These are phyloP conservation scores for Columba guinea DNA, from an alignment of 2,797 vertebrate genomes.

Conservation along the genomic window DNA sequence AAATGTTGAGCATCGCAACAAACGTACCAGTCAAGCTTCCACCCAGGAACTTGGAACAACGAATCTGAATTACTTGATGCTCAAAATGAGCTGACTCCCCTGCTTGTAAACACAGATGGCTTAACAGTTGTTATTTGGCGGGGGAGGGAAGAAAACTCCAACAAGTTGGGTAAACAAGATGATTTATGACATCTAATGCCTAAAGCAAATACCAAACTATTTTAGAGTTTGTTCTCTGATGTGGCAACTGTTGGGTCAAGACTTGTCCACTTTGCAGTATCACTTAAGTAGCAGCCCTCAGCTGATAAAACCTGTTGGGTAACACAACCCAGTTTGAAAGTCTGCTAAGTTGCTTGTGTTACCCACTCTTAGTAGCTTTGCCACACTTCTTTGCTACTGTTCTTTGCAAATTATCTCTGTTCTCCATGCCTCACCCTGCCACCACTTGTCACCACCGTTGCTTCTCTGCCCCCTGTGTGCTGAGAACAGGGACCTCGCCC, in stretches of 20 bases:
- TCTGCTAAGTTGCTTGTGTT: background rate
- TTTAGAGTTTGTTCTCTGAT: background rate
- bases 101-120: background rate
- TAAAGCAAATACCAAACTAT: conserved; percentile 42
- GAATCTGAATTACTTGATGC: background rate
- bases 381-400: background rate
- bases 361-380: background rate
- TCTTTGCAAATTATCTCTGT: background rate
- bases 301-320: background rate
- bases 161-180: background rate
- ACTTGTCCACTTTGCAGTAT: background rate
- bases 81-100: background rate
- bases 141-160: background rate
- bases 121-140: background rate
- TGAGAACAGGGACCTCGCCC: background rate
- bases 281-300: background rate
- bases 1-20: background rate
- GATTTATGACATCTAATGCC: conserved; percentile 28
- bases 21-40: background rate
- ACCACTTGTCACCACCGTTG: background rate
- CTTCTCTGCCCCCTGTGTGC: background rate
- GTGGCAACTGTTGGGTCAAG: conserved; percentile 17
- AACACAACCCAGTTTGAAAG: background rate
- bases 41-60: background rate
- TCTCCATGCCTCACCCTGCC: rapidly evolving